Conservation (phyloP, 2,113 vertebrate genomes). For the Sorex araneus region DNA sequence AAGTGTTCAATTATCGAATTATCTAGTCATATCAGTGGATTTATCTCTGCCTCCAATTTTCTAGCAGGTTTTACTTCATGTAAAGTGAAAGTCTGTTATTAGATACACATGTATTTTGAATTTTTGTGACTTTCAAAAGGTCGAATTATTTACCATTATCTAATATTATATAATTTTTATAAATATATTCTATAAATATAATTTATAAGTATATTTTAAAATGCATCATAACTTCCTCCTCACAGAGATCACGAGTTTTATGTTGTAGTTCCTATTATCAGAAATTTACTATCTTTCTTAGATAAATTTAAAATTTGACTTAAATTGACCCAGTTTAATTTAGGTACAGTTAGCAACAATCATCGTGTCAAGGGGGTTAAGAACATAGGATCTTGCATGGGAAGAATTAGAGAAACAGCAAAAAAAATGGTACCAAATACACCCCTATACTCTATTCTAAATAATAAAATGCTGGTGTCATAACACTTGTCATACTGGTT, state of each 20-base stretch:
- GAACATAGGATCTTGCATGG: not conserved
- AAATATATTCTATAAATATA: too few relatives aligned
- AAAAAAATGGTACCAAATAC: not conserved
- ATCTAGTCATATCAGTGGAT: not conserved
- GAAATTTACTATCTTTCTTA: not conserved
- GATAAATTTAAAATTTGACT: not conserved
- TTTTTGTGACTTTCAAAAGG: not conserved
- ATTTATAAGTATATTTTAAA: not conserved
- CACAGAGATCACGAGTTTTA: not conserved
- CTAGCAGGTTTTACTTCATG: constrained; percentile 3
- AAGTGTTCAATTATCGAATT: not conserved
- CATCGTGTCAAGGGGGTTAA: not conserved
- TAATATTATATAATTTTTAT: not conserved
- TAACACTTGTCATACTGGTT: not conserved
- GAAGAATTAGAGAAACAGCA: not conserved
- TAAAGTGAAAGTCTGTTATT: constrained; percentile 47
- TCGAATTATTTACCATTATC: not conserved
- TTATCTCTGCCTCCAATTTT: constrained; percentile 13
- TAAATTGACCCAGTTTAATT: constrained; percentile 27
- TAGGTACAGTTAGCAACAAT: constrained; percentile 23
- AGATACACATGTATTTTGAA: constrained; percentile 10
- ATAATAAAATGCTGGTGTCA: not conserved
- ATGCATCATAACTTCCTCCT: not conserved
- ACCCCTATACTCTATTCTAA: not conserved
- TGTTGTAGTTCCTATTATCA: not conserved